Evolutionary conservation across 2,113 vertebrate genomes (phyloP).

Genomic region (Vulpes lagopus): DNA sequence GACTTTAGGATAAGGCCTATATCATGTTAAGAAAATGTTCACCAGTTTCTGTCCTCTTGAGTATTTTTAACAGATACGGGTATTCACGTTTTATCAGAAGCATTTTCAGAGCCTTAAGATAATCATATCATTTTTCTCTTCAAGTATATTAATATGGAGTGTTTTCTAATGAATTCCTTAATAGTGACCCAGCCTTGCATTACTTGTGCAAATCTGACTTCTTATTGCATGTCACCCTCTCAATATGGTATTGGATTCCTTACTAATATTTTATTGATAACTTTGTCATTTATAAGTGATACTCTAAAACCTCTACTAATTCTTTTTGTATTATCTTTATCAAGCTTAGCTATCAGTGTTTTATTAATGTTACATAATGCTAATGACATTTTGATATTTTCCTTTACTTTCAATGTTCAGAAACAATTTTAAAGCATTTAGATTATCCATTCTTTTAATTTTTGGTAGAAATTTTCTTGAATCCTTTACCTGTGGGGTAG

Average conservation of each 20-base stretch:
- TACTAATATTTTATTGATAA: background rate
- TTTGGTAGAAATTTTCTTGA: background rate
- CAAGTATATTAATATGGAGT: background rate
- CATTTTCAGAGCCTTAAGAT: background rate
- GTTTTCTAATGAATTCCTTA: background rate
- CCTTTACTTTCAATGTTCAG: background rate
- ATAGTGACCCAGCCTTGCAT: background rate
- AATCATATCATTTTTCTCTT: background rate
- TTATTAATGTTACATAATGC: background rate
- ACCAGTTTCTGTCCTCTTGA: background rate
- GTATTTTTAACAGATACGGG: background rate
- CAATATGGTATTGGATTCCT: background rate
- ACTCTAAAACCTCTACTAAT: background rate
- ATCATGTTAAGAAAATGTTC: background rate
- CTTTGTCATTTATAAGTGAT: background rate
- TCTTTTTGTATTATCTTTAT: background rate
- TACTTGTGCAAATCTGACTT: background rate
- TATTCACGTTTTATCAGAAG: background rate
- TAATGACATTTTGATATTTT: constrained; percentile 12
- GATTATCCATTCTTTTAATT: background rate
- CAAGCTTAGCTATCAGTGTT: background rate
- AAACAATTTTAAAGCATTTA: background rate
- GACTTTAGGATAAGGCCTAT: background rate
- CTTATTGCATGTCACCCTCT: background rate
- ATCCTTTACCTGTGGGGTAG: background rate